Percentiles rank a stretch among this genome's conserved stretches.
Evolutionary conservation across 2,113 vertebrate genomes (phyloP).

Genomic region (Alexandromys fortis): DNA sequence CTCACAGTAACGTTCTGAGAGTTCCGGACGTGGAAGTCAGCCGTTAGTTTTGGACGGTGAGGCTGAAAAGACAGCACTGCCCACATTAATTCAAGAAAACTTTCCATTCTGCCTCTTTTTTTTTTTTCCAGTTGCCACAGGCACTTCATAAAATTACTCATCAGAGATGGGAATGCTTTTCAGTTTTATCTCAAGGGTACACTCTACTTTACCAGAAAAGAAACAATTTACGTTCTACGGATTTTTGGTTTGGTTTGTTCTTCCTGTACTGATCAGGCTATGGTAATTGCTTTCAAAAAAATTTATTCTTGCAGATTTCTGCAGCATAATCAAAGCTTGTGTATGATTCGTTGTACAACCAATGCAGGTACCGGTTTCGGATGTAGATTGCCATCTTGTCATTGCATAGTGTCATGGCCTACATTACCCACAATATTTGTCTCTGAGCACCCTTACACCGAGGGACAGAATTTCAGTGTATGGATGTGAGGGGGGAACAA

Average conservation of each 20-base stretch:
- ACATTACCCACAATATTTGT: neutral
- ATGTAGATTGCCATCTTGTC: neutral
- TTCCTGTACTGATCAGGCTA: neutral
- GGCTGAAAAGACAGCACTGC: neutral
- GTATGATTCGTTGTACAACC: neutral
- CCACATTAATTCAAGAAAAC: neutral
- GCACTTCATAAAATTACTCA: constrained; percentile 69
- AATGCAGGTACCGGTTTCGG: neutral
- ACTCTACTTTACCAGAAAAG: constrained; percentile 33
- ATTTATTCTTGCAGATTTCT: neutral
- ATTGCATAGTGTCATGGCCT: neutral
- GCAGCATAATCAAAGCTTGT: neutral
- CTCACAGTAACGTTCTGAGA: neutral
- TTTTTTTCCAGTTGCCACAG: constrained; percentile 15
- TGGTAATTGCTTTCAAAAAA: neutral
- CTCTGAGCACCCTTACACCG: neutral
- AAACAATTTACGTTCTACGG: neutral
- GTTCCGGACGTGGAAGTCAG: neutral
- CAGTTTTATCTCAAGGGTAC: constrained; percentile 44
- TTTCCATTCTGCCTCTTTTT: constrained; percentile 36
- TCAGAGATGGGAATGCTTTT: constrained; percentile 25
- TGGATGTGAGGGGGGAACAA: neutral
- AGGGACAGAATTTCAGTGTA: neutral
- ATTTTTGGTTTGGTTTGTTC: neutral
- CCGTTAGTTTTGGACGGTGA: neutral